phyloP scores from a whole-genome alignment of 2,888 invertebrate genomes.

The Sarcophaga caerulescens region DNA sequence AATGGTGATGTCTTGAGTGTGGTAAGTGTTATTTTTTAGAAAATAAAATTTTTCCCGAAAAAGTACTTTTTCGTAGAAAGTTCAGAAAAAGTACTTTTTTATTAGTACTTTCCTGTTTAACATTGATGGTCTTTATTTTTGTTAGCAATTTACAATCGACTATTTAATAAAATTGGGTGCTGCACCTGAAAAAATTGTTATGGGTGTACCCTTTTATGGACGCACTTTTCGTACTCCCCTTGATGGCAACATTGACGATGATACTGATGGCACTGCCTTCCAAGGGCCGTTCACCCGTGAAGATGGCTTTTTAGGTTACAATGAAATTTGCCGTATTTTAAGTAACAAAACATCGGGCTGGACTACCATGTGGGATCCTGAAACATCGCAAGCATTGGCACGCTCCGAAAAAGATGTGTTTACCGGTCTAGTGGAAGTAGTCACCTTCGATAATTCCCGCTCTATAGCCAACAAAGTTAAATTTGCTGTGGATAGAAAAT shows the following conservation, averaged over 20 bases:
- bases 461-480: conserved; percentile 89
- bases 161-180: conserved; percentile 89
- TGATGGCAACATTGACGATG: conserved; percentile 77
- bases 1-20: conserved; percentile 83
- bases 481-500: conserved; percentile 84
- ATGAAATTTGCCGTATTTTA: conserved; percentile 88
- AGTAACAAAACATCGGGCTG: conserved; percentile 85
- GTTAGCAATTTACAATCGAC: conserved; percentile 88
- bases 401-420: conserved; percentile 79
- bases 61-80: too few relatives aligned
- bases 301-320: conserved; percentile 93
- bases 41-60: too few relatives aligned
- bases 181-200: conserved; percentile 88
- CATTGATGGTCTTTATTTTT: conserved; percentile 51
- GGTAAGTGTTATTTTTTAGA: conserved; percentile 82
- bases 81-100: background rate
- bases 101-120: background rate
- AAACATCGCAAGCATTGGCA: conserved; percentile 81
- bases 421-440: conserved; percentile 84
- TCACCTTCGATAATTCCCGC: conserved; percentile 88
- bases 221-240: conserved; percentile 85
- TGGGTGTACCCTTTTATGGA: conserved; percentile 93
- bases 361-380: conserved; percentile 87
- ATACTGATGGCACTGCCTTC: conserved; percentile 85
- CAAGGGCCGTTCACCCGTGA: conserved; percentile 90